Conservation (phyloP, 2,888 invertebrate species). For the Arrhopalites spinosus region DNA sequence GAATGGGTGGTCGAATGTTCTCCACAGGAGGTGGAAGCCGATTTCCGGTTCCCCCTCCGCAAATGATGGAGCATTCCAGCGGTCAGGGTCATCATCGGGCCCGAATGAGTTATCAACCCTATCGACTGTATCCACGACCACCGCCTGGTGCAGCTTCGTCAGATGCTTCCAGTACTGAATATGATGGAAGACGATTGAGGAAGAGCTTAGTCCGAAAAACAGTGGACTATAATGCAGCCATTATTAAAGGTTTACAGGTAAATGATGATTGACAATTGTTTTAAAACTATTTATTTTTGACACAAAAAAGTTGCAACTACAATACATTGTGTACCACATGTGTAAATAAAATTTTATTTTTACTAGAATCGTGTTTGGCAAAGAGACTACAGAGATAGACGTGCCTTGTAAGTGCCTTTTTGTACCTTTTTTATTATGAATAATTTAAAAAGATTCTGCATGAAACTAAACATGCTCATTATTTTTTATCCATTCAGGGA, state of each 20-base stretch:
- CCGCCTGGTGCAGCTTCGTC: slow-evolving; percentile 33
- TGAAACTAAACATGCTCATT: too few relatives aligned
- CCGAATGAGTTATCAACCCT: slow-evolving; percentile 60
- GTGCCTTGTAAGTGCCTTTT: slow-evolving; percentile 70
- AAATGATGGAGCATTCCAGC: slow-evolving; percentile 34
- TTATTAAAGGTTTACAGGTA: slow-evolving; percentile 89
- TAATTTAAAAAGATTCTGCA: too few relatives aligned
- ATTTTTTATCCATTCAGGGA: slow-evolving; percentile 64
- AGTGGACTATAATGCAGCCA: slow-evolving; percentile 95
- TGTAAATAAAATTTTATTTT: too few relatives aligned
- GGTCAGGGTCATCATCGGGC: slow-evolving; percentile 36
- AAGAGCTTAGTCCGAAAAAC: slow-evolving; percentile 98
- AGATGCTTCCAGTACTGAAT: slow-evolving; percentile 65
- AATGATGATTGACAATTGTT: slow-evolving; percentile 53
- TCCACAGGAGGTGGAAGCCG: background rate
- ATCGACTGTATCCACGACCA: slow-evolving; percentile 61
- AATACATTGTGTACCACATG: too few relatives aligned
- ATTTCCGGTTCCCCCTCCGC: slow-evolving; percentile 42
- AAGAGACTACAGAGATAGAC: slow-evolving; percentile 84
- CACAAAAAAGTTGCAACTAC: background rate
- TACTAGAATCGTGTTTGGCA: slow-evolving; percentile 90
- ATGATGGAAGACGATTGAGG: slow-evolving; percentile 92
- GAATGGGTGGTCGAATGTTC: slow-evolving; percentile 17
- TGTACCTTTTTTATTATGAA: too few relatives aligned
- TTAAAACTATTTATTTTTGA: background rate